A percentile compares a stretch with the other conserved stretches of the same genome.
Conservation (phyloP, 2,797 vertebrate genomes). For the Etheostoma nigrum region DNA sequence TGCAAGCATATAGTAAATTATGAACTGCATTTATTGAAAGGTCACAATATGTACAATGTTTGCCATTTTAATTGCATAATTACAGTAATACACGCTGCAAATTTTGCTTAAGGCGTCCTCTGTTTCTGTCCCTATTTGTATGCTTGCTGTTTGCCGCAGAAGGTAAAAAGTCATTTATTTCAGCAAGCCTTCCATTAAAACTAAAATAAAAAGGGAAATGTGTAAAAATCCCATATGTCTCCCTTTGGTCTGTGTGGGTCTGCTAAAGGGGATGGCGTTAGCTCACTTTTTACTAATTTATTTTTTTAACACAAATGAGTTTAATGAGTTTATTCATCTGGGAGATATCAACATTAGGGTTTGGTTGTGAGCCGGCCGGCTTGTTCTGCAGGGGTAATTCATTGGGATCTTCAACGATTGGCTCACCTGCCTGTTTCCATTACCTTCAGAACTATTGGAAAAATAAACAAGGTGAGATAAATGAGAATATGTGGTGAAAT, state of each 20-base stretch:
- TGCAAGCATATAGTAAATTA: constrained; percentile 5
- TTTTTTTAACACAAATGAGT: constrained; percentile 67
- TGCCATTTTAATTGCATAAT: constrained; percentile 52
- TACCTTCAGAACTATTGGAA: constrained; percentile 58
- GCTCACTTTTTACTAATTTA: constrained; percentile 23
- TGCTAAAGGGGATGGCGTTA: constrained; percentile 51
- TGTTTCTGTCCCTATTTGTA: constrained; percentile 32
- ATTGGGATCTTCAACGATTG: constrained; percentile 70
- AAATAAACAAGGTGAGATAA: constrained; percentile 72
- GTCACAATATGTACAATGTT: constrained; percentile 9
- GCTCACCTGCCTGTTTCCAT: constrained; percentile 75
- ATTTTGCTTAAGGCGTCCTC: constrained; percentile 19
- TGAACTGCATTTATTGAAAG: constrained; percentile 24
- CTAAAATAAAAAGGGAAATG: constrained; percentile 28
- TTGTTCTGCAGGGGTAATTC: constrained; percentile 68
- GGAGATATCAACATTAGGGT: constrained; percentile 57
- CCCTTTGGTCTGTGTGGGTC: constrained; percentile 24
- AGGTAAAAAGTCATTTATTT: constrained; percentile 61
- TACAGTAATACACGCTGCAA: constrained; percentile 37
- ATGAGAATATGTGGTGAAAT: constrained; percentile 48
- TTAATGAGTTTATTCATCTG: constrained; percentile 76
- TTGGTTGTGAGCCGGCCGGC: constrained; percentile 31
- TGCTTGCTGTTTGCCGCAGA: constrained; percentile 45
- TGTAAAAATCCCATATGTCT: constrained; percentile 63
- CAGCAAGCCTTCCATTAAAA: constrained; percentile 46